Conservation (phyloP, 2,797 vertebrate species). For the Trachops cirrhosus region DNA sequence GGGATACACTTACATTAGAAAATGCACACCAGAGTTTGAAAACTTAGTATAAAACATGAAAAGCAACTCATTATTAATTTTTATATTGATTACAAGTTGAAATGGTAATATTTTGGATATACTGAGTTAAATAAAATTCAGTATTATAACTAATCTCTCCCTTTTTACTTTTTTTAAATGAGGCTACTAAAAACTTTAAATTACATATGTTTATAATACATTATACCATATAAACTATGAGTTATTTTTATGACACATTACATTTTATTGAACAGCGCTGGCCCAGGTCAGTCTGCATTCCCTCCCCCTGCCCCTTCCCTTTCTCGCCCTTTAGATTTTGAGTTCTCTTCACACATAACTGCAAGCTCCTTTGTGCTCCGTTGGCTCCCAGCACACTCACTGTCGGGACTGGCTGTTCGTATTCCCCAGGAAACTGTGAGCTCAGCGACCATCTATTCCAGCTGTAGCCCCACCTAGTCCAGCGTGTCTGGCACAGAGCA, state of each 20-base stretch:
- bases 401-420: not conserved
- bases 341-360: not conserved
- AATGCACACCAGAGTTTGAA: not conserved
- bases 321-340: not conserved
- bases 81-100: not conserved
- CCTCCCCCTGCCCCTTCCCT: not conserved
- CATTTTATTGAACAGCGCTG: not conserved
- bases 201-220: not conserved
- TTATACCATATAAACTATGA: not conserved
- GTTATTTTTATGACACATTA: not conserved
- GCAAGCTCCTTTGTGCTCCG: not conserved
- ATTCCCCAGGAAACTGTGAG: not conserved
- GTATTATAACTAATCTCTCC: not conserved
- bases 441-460: not conserved
- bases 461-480: too few species aligned
- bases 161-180: not conserved
- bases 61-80: not conserved
- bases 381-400: fast-evolving
- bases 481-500: not conserved
- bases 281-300: not conserved
- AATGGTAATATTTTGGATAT: not conserved
- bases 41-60: not conserved
- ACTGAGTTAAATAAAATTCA: not conserved
- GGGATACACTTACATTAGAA: not conserved
- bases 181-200: not conserved